Evolutionary conservation across 2,888 invertebrate genomes (phyloP).

Genomic region (Hecatera dysodea): DNA sequence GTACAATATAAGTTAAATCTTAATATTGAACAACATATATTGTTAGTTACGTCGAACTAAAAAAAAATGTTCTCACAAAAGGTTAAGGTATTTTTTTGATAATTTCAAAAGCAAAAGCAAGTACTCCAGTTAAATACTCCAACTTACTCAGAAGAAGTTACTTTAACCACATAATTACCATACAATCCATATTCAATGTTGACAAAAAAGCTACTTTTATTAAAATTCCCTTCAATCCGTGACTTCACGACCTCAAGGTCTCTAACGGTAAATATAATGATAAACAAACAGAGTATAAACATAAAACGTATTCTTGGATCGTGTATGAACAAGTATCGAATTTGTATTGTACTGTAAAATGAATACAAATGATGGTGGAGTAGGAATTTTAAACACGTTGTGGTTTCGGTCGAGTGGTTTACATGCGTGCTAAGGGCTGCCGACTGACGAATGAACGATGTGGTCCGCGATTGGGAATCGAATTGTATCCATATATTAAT

Average conservation of each 20-base stretch:
- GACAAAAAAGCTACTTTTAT: conserved; percentile 28
- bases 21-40: no score
- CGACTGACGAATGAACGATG: conserved; percentile 37
- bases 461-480: conserved; percentile 7
- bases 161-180: conserved; percentile 28
- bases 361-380: conserved; percentile 69
- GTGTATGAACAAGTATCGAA: conserved; percentile 64
- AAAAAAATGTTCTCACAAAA: no score
- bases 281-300: conserved; percentile 34
- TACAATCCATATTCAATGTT: conserved; percentile 36
- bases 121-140: background rate
- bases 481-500: background rate
- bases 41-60: no score
- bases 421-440: conserved; percentile 52
- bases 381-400: conserved; percentile 75
- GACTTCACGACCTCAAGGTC: conserved; percentile 47
- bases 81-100: no score
- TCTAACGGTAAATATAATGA: conserved; percentile 55
- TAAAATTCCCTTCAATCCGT: conserved; percentile 19
- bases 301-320: conserved; percentile 50
- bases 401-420: conserved; percentile 72
- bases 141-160: background rate
- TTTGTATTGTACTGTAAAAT: conserved; percentile 67
- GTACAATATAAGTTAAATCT: no score
- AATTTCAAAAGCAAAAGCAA: background rate